Evolutionary conservation across 2,797 vertebrate species (phyloP).

Genomic region (Hydrophis major): DNA sequence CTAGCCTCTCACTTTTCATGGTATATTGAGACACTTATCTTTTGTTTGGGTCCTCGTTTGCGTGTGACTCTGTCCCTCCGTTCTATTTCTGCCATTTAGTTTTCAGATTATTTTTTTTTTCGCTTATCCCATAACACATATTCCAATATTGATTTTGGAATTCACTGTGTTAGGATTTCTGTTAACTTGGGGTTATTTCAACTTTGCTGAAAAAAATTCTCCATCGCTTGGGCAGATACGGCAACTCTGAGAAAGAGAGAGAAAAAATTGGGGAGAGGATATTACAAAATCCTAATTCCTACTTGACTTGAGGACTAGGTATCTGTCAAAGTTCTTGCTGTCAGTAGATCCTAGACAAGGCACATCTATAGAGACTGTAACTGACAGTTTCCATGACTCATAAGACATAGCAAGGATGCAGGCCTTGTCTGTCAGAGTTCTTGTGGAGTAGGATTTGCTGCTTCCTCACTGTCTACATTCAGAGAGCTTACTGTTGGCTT

Average conservation of each 20-base stretch:
- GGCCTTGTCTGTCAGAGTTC: background rate
- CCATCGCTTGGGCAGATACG: background rate
- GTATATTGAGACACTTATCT: background rate
- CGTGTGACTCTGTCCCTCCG: background rate
- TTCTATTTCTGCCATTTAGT: background rate
- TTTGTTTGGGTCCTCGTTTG: background rate
- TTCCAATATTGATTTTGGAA: background rate
- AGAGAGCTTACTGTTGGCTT: background rate
- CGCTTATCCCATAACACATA: background rate
- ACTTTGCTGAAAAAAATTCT: background rate
- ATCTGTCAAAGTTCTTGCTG: background rate
- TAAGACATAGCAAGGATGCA: background rate
- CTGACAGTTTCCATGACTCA: background rate
- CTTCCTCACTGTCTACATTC: background rate
- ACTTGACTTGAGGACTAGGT: background rate
- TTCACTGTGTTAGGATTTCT: background rate
- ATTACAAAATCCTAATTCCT: background rate
- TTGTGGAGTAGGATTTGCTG: background rate
- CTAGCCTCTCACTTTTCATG: background rate
- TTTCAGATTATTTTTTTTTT: background rate
- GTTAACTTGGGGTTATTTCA: background rate
- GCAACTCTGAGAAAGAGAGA: background rate
- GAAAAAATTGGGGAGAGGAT: background rate
- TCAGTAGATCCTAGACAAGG: background rate
- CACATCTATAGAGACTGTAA: background rate